Percentiles rank a stretch among this genome's conserved stretches.
Conservation (phyloP, 2,888 invertebrate species). For the Lasiommata megera region DNA sequence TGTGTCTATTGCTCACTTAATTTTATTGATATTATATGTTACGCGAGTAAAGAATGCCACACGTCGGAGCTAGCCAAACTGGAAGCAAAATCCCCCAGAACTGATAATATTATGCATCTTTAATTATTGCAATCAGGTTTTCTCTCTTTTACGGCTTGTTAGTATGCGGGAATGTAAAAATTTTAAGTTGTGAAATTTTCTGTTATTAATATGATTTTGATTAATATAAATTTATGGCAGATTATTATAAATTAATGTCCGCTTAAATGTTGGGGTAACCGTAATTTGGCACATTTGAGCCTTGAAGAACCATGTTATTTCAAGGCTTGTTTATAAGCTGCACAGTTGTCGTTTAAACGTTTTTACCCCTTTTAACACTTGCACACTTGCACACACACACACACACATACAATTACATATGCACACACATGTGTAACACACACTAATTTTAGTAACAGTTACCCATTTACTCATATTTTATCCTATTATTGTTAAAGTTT, state of each 20-base stretch:
- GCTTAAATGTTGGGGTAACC: background rate
- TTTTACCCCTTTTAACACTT: no score
- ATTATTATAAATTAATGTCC: background rate
- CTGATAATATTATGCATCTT: background rate
- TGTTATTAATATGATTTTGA: background rate
- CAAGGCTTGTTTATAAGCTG: no score
- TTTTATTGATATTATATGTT: background rate
- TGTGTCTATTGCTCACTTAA: background rate
- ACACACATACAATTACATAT: no score
- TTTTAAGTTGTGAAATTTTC: background rate
- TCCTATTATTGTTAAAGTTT: no score
- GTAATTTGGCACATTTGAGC: background rate
- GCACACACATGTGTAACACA: no score
- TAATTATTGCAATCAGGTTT: background rate
- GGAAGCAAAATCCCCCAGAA: background rate
- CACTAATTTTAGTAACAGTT: no score
- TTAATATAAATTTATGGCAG: background rate
- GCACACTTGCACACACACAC: no score
- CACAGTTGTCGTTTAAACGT: no score
- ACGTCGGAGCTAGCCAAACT: background rate
- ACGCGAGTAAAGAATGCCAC: background rate
- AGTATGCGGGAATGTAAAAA: background rate
- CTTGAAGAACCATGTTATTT: no score
- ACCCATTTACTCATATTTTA: no score
- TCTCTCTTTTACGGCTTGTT: background rate